Evolutionary conservation across 2,888 invertebrate species (phyloP).

Genomic region (Helobdella robusta): DNA sequence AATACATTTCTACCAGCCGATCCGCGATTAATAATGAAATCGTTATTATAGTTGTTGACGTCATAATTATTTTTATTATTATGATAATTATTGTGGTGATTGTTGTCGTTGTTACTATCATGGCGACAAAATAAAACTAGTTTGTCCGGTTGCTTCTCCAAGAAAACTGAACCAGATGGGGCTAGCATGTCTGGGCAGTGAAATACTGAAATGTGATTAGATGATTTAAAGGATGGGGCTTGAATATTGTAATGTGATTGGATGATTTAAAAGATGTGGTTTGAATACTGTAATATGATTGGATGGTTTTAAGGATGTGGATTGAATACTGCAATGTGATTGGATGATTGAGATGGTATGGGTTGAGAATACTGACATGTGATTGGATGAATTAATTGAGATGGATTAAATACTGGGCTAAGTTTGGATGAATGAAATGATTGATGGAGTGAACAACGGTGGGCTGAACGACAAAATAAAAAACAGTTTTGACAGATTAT

Average conservation of each 20-base stretch:
- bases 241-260: not conserved
- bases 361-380: not conserved
- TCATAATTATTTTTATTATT: too few relatives aligned
- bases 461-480: too few relatives aligned
- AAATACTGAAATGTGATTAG: not conserved
- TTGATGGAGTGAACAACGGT: too few relatives aligned
- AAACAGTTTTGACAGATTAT: too few relatives aligned
- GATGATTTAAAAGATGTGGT: not conserved
- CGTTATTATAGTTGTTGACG: not conserved
- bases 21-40: not conserved
- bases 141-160: slow-evolving; percentile 3
- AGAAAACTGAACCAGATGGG: not conserved
- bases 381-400: too few relatives aligned
- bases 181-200: slow-evolving; percentile 4
- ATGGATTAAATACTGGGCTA: too few relatives aligned
- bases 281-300: not conserved
- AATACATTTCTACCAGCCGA: too few relatives aligned
- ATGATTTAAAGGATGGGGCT: too few relatives aligned
- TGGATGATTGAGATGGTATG: too few relatives aligned
- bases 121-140: not conserved
- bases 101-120: not conserved
- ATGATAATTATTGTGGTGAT: too few relatives aligned
- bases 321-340: not conserved
- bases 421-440: too few relatives aligned
- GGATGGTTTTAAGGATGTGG: not conserved